Base-by-base conservation (phyloP, 2,888 invertebrate genomes). In the Brachyptera risi region DNA sequence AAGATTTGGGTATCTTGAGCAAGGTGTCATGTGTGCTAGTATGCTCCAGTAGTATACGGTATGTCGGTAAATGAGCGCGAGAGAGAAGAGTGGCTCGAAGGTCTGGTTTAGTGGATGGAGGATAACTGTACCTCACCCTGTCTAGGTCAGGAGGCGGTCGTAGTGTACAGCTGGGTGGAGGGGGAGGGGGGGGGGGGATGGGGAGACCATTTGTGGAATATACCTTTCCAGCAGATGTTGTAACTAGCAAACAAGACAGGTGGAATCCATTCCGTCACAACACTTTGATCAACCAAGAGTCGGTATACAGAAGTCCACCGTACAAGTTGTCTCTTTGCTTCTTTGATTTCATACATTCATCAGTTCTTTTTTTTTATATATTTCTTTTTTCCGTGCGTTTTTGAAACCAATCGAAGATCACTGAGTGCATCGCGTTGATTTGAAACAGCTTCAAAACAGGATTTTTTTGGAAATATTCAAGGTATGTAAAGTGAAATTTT, bases 91-190 rank as follows among this genome's bases (percentile, higher is more conserved):
- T n/a, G n/a, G n/a, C n/a, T n/a, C n/a, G n/a, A n/a, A n/a, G 50
- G 23, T 11, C 21, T 21, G 26, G 24, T n/a, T 49, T 31, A 51
- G 27, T 51, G 27, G 24, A 23, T 23, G 49, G 27, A 26, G 49
- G 54, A 78, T 78, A 78, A 78, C 78, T 78, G 78, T 74, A 77
- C 74, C 71, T 70, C 67, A 54, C 42, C 24, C 74, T 78, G 79
- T 79, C 79, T 79, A 79, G 79, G 79, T 79, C 79, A 79, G 75
- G 76, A 79, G 79, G 79, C 78, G 79, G 79, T 59, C 62, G 40
- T 59, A 47, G 44, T 13, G 47, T 9, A 40, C 42, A 15, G 24
- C 47, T 35, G 56, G 38, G 21, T 47, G 31, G n/a, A n/a, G 40
- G 54, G 35, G 51, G 50, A 37, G 13, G 50, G 38, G 35, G 38